These are phyloP conservation scores for Phrynosoma blainvillii DNA, from an alignment of 2,113 vertebrate species.

Conservation along the genomic window DNA sequence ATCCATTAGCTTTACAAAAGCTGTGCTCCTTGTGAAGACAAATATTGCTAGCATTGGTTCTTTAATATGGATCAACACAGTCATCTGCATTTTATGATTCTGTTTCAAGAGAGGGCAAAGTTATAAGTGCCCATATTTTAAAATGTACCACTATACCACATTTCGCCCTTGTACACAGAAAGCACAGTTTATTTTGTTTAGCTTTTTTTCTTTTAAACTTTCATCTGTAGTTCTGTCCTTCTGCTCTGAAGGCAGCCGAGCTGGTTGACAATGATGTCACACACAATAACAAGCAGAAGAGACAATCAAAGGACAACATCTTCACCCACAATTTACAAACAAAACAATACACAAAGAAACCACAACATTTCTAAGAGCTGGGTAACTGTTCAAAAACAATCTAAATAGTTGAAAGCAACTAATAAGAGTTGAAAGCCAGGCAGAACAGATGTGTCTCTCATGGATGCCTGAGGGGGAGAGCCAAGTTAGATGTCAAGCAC, in stretches of 20 bases:
- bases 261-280: neutral
- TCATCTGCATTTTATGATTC: neutral
- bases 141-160: neutral
- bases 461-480: neutral
- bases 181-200: neutral
- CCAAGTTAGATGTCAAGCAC: neutral
- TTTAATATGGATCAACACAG: neutral
- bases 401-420: neutral
- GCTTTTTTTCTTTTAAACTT: neutral
- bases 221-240: neutral
- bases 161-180: neutral
- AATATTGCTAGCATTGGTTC: neutral
- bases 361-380: neutral
- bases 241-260: neutral
- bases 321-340: neutral
- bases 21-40: neutral
- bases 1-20: neutral
- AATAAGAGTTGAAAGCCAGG: neutral
- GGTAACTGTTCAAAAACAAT: neutral
- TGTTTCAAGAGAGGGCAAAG: neutral
- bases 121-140: neutral
- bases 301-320: neutral
- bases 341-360: constrained; percentile 1
- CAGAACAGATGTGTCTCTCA: neutral
- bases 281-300: neutral